These are phyloP conservation scores for Daphoenositta chrysoptera DNA, from an alignment of 2,113 vertebrate genomes.

Conservation along the genomic window DNA sequence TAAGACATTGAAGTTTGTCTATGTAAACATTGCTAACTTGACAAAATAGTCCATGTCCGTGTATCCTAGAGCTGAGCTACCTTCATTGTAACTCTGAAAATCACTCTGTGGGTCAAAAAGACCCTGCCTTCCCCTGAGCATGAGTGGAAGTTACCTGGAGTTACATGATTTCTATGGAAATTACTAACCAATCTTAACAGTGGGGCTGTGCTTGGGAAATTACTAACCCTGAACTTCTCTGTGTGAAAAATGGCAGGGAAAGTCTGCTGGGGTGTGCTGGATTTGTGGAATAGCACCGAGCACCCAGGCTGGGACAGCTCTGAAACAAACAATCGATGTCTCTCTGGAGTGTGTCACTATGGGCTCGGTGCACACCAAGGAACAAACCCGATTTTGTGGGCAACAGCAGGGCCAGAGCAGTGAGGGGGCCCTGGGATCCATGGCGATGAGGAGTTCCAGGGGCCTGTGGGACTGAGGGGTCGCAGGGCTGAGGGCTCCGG, in stretches of 20 bases:
- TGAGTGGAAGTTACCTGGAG: neutral
- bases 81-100: neutral
- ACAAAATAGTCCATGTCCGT: neutral
- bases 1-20: neutral
- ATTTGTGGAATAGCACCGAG: neutral
- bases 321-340: neutral
- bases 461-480: neutral
- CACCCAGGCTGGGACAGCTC: neutral
- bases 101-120: fast-evolving
- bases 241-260: neutral
- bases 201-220: neutral
- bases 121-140: neutral
- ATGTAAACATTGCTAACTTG: neutral
- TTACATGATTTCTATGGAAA: neutral
- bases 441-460: neutral
- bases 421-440: neutral
- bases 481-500: neutral
- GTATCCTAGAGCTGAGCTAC: neutral
- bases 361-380: fast-evolving
- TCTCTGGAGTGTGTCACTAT: neutral
- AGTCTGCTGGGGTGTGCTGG: neutral
- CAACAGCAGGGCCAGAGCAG: neutral
- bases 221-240: neutral
- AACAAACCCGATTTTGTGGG: neutral
- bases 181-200: neutral